Conservation (phyloP, 2,113 vertebrate species). For the Cacatua alba region DNA sequence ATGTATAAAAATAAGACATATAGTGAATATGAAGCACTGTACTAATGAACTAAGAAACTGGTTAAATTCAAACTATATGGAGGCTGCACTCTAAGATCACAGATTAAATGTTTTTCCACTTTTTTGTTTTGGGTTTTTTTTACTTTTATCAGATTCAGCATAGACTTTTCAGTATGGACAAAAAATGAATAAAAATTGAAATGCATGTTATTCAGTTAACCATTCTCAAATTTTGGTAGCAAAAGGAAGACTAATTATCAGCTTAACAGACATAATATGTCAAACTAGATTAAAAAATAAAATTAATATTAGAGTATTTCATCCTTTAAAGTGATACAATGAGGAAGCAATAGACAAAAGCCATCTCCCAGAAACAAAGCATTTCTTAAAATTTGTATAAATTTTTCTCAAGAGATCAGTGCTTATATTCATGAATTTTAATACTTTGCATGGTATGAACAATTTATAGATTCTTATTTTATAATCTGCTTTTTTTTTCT, state of each 20-base stretch:
- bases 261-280: not conserved
- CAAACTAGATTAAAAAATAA: conserved; percentile 45
- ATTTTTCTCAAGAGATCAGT: not conserved
- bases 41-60: not conserved
- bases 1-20: not conserved
- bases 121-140: not conserved
- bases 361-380: conserved; percentile 35
- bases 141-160: not conserved
- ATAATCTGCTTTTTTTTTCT: not conserved
- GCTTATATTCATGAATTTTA: conserved; percentile 17
- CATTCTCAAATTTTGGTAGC: conserved; percentile 29
- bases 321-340: conserved; percentile 21
- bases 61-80: not conserved
- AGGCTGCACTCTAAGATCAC: not conserved
- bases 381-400: not conserved
- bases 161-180: not conserved
- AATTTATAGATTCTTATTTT: not conserved
- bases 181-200: not conserved
- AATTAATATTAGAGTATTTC: conserved; percentile 49
- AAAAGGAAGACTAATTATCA: conserved; percentile 9
- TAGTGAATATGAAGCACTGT: not conserved
- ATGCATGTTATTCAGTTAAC: conserved; percentile 11
- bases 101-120: not conserved
- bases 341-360: conserved; percentile 36
- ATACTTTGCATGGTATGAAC: not conserved